These are phyloP conservation scores for Haliclona indistincta DNA, from an alignment of 37 sponge, comb jelly and placozoan genomes.

Conservation along the genomic window DNA sequence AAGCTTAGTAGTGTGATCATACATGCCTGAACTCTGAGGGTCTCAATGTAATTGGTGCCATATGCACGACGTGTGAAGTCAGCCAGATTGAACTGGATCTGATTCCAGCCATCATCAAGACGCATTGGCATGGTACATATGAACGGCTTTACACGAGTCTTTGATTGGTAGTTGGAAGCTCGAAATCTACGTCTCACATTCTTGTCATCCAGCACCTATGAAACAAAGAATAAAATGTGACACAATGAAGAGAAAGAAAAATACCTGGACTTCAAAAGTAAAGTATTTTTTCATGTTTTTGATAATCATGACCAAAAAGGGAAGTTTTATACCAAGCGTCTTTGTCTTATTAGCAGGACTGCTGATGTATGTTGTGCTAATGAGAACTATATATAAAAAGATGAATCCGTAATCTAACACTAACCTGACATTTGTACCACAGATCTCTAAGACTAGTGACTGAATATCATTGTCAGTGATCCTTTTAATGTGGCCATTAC, in stretches of 20 bases:
- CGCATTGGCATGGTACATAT: constrained; percentile 99
- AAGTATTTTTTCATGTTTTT: constrained; percentile 99
- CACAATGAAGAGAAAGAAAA: not conserved
- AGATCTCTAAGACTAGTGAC: constrained; percentile 94
- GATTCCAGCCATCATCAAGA: constrained; percentile 99
- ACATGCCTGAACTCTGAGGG: constrained; percentile 85
- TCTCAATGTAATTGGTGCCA: constrained; percentile 99
- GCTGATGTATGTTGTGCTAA: constrained; percentile 93
- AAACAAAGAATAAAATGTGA: not conserved
- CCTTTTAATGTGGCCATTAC: constrained; percentile 98
- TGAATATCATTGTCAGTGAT: constrained; percentile 99
- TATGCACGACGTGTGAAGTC: constrained; percentile 98
- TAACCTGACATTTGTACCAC: constrained; percentile 94
- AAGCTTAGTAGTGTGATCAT: not conserved
- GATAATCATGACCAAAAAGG: constrained; percentile 99
- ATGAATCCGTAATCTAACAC: not conserved
- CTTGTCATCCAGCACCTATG: constrained; percentile 96
- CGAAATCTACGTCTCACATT: constrained; percentile 90
- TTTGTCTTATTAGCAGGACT: constrained; percentile 89
- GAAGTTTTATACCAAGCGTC: constrained; percentile 94
- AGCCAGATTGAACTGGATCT: constrained; percentile 98
- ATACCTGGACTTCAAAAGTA: constrained; percentile 95
- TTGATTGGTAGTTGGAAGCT: constrained; percentile 98
- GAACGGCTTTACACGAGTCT: constrained; percentile 97
- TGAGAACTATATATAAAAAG: not conserved